Percentiles rank a stretch among this genome's conserved stretches.
phyloP scores from a whole-genome alignment of 2,113 vertebrate species.

The Notarius lentiginosus region DNA sequence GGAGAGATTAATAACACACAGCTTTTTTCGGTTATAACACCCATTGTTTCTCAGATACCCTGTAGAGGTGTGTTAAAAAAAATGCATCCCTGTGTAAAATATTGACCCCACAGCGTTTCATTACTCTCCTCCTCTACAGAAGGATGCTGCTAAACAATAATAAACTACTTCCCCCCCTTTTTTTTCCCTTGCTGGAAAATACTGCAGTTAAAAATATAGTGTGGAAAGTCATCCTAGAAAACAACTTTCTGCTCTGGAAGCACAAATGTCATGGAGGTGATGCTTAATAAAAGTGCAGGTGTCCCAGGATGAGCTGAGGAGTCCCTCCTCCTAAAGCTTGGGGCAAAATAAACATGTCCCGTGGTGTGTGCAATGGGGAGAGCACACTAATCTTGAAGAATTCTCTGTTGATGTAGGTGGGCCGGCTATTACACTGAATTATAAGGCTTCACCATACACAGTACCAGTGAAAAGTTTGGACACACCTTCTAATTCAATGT shows the following conservation, averaged over 20 bases:
- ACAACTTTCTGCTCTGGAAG: slow-evolving; percentile 78
- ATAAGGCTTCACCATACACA: neutral
- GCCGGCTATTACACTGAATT: neutral
- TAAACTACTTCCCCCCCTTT: slow-evolving; percentile 80
- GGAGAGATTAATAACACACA: slow-evolving; percentile 85
- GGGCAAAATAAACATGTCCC: slow-evolving; percentile 82
- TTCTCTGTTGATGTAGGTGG: neutral
- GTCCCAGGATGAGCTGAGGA: slow-evolving; percentile 78
- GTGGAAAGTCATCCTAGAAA: slow-evolving; percentile 79
- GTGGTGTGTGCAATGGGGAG: slow-evolving; percentile 61
- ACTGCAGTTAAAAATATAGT: slow-evolving; percentile 50
- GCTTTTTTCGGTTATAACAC: slow-evolving; percentile 86
- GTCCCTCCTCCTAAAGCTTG: slow-evolving; percentile 76
- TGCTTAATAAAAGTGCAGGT: slow-evolving; percentile 84
- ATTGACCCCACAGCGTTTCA: slow-evolving; percentile 87
- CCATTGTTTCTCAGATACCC: slow-evolving; percentile 86
- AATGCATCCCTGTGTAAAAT: slow-evolving; percentile 94
- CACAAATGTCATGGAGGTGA: slow-evolving; percentile 76
- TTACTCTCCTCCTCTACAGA: slow-evolving; percentile 85
- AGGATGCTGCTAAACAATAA: slow-evolving; percentile 85
- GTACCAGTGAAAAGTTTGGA: too few species aligned
- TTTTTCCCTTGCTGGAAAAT: slow-evolving; percentile 61
- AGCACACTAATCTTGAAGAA: slow-evolving; percentile 76
- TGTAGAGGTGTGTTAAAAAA: slow-evolving; percentile 78
- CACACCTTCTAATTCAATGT: too few species aligned